Conservation (phyloP, 2,888 invertebrate genomes). For the Drosophila niveifrons region DNA sequence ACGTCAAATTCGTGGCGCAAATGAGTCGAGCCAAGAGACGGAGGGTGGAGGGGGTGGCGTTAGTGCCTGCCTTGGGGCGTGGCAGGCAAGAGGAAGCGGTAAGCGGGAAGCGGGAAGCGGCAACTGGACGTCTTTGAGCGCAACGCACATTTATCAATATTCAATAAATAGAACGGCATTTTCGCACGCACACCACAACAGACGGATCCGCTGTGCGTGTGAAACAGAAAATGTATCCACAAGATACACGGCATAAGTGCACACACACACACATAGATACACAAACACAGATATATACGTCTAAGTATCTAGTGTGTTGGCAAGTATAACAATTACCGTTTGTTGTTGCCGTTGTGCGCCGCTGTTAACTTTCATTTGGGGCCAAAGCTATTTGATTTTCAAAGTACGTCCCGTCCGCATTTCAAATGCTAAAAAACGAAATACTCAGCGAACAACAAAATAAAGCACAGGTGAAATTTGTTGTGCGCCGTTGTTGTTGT, state of each 20-base stretch:
- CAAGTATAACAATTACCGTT: constrained; percentile 63
- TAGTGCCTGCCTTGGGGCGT: neutral
- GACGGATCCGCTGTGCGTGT: constrained; percentile 47
- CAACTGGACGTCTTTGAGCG: constrained; percentile 40
- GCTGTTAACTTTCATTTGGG: constrained; percentile 73
- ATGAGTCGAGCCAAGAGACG: constrained; percentile 40
- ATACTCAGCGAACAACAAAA: constrained; percentile 22
- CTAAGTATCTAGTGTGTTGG: constrained; percentile 12
- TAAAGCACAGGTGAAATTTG: constrained; percentile 70
- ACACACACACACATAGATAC: constrained; percentile 19
- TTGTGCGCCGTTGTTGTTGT: constrained; percentile 19
- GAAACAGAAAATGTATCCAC: constrained; percentile 51
- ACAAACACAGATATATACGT: neutral
- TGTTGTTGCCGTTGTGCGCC: constrained; percentile 57
- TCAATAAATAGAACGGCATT: constrained; percentile 71
- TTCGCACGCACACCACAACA: constrained; percentile 68
- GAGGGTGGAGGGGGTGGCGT: neutral
- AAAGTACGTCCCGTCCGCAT: constrained; percentile 69
- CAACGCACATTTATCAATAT: constrained; percentile 73
- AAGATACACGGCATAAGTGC: constrained; percentile 44
- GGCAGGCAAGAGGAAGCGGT: neutral
- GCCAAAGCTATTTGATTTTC: constrained; percentile 73
- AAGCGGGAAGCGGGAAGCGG: constrained; percentile 21
- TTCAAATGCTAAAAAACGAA: constrained; percentile 57
- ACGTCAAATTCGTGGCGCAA: constrained; percentile 74